These are phyloP conservation scores for Yponomeuta malinellus DNA, from an alignment of 2,888 invertebrate species.

Conservation along the genomic window DNA sequence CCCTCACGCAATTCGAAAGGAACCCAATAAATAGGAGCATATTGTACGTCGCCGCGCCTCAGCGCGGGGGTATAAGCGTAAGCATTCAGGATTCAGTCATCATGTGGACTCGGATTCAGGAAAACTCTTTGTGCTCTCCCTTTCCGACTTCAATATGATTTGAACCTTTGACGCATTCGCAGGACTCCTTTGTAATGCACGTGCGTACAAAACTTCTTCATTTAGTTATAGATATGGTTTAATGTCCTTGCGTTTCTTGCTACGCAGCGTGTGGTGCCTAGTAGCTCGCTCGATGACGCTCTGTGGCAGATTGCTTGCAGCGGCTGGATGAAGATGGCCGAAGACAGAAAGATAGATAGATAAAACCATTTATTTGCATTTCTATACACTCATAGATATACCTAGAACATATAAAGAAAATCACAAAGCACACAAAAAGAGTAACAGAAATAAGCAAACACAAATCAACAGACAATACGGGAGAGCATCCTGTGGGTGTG, in stretches of 20 bases:
- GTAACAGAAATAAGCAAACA: too few relatives aligned
- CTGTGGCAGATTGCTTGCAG: too few relatives aligned
- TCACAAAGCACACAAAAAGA: too few relatives aligned
- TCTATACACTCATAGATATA: too few relatives aligned
- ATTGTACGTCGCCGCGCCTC: slow-evolving; percentile 38
- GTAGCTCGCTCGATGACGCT: too few relatives aligned
- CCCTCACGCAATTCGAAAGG: slow-evolving; percentile 35
- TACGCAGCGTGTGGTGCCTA: too few relatives aligned
- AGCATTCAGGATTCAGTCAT: slow-evolving; percentile 49
- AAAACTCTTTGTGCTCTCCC: slow-evolving; percentile 48
- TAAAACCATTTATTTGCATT: too few relatives aligned
- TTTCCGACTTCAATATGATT: slow-evolving; percentile 58
- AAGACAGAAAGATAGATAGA: too few relatives aligned
- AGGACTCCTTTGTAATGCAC: slow-evolving; percentile 12
- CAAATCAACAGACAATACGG: too few relatives aligned
- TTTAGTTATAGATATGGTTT: neutral
- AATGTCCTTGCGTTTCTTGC: neutral
- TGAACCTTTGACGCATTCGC: slow-evolving; percentile 34
- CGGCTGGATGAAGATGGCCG: too few relatives aligned
- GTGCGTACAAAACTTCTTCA: neutral
- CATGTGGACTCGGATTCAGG: slow-evolving; percentile 34
- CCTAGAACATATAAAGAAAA: too few relatives aligned
- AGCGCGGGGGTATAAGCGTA: slow-evolving; percentile 12
- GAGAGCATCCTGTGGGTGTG: too few relatives aligned
- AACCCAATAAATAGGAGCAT: slow-evolving; percentile 45